Base-by-base conservation (phyloP, 2,888 invertebrate species). In the Sphecodes monilicornis region DNA sequence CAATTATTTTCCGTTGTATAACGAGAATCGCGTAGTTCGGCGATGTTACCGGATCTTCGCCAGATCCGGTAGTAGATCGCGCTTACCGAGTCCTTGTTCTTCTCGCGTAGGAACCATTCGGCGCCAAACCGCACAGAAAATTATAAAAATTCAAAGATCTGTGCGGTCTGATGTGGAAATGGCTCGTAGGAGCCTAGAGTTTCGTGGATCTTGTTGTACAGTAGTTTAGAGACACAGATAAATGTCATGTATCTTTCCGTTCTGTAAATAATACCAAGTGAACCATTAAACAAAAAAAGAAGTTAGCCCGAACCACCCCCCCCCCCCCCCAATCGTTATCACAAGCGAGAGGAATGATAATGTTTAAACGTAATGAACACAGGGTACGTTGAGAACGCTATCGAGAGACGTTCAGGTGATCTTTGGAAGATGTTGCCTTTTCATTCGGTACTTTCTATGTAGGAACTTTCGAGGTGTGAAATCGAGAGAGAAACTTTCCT, bases 121-220 rank as follows among this genome's bases (percentile, higher is more conserved):
- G 60, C 60, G 29, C 8, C 16, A 18, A 29, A 29, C 3, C 60
- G 29, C 29, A 18, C 29, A 1, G 29, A 29, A 60, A 18, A 32
- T 60, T 32, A 16, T 18, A 60, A 29, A 18, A 32, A 8, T 60
- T 10, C 29, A 8, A 60, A 60, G 16, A 29, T 60, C 60, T 18
- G 6, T 32, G 60, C 29, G 60, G 18, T 60, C 18, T 32, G 18
- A 6, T 29, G 29, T 3, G 60, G 16, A 60, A n/a, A 60, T 29
- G 60, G 29, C 29, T 60, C 29, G 60, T 60, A 60, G 60, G 18
- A 60, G 81, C 79, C 72, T 84, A 88, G 80, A 50, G 64, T 87
- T 85, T 86, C 76, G 80, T 72, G 84, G 76, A 80, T 76, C 80
- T 90, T 76, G 79, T 86, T 90, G 90, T 91, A 90, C 89, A 91